Conservation (phyloP, 2,888 invertebrate genomes). For the Eupithecia subfuscata region DNA sequence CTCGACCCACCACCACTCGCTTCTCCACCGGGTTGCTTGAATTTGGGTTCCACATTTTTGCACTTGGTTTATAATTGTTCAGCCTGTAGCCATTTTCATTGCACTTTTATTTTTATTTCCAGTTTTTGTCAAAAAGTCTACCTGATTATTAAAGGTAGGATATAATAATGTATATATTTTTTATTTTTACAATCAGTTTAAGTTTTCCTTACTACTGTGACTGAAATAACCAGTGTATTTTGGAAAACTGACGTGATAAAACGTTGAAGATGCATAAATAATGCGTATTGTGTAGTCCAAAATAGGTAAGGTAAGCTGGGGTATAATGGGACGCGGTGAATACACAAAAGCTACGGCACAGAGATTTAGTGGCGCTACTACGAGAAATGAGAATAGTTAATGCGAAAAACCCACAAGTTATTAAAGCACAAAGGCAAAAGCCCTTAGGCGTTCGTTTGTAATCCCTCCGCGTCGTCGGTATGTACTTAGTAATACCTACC, state of each 20-base stretch:
- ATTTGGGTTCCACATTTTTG: slow-evolving; percentile 79
- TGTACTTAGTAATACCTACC: too few relatives aligned
- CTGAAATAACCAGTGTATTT: background rate
- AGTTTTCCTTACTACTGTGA: background rate
- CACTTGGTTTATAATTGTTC: slow-evolving; percentile 21
- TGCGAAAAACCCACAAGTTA: background rate
- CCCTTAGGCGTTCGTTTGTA: background rate
- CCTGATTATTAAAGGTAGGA: background rate
- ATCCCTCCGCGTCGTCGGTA: background rate
- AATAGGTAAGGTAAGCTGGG: too few relatives aligned
- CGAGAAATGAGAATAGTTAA: background rate
- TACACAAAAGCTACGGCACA: too few relatives aligned
- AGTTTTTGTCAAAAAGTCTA: background rate
- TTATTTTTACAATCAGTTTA: background rate
- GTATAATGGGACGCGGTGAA: too few relatives aligned
- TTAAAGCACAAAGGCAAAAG: background rate
- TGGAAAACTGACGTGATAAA: background rate
- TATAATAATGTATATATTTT: background rate
- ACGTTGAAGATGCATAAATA: slow-evolving; percentile 6
- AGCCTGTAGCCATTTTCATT: slow-evolving; percentile 24
- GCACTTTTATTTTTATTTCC: background rate
- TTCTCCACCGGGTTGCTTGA: slow-evolving; percentile 83
- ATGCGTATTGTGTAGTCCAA: too few relatives aligned
- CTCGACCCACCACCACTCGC: slow-evolving; percentile 84
- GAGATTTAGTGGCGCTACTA: too few relatives aligned